phyloP scores from a whole-genome alignment of 2,888 invertebrate genomes.

The Empis livida region DNA sequence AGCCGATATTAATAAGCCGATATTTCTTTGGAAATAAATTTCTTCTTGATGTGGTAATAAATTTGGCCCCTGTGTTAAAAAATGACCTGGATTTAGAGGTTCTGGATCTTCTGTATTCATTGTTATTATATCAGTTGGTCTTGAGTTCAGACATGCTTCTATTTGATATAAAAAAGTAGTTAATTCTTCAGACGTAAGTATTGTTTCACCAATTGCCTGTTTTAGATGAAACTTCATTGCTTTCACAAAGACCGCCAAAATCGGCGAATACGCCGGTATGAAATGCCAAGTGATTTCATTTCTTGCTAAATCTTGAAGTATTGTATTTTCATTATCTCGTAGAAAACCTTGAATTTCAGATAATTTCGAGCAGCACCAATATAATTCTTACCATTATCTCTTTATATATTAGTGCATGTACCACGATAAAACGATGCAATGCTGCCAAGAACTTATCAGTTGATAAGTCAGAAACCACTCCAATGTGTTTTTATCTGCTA shows the following conservation, averaged over 20 bases:
- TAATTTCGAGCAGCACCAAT: too few relatives aligned
- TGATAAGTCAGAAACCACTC: too few relatives aligned
- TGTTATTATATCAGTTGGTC: conserved; percentile 12
- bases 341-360: neutral
- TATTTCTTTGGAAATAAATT: too few relatives aligned
- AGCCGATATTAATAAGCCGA: too few relatives aligned
- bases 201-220: conserved; percentile 12
- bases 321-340: neutral
- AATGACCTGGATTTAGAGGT: conserved; percentile 3
- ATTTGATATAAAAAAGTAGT: conserved; percentile 15
- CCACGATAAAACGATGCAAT: too few relatives aligned
- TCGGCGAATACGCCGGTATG: conserved; percentile 8
- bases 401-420: too few relatives aligned
- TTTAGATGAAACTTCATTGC: conserved; percentile 18
- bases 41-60: conserved; percentile 15
- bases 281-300: conserved; percentile 10
- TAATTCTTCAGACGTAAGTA: conserved; percentile 17
- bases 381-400: too few relatives aligned
- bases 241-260: conserved; percentile 15
- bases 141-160: conserved; percentile 17
- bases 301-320: conserved; percentile 2
- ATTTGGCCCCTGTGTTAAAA: neutral
- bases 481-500: too few relatives aligned
- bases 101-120: conserved; percentile 7
- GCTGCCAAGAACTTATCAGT: too few relatives aligned